Conservation (phyloP, 2,113 vertebrate species). For the Entelurus aequoreus region DNA sequence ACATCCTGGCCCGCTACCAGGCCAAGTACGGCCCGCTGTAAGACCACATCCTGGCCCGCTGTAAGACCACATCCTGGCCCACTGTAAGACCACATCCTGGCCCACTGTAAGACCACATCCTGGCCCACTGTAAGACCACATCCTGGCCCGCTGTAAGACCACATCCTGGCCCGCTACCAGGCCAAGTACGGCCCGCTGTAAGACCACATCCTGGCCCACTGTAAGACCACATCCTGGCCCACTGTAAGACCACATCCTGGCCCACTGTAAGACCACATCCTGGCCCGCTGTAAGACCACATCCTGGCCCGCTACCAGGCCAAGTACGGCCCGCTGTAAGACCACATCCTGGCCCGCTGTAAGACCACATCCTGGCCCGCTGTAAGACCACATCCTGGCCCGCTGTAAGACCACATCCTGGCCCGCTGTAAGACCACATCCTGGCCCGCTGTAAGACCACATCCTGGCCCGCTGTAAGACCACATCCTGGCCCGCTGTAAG, state of each 20-base stretch:
- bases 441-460: slow-evolving; percentile 91
- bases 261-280: slow-evolving; percentile 76
- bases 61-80: no score
- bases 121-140: no score
- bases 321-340: no score
- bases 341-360: slow-evolving; percentile 85
- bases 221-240: slow-evolving; percentile 83
- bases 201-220: slow-evolving; percentile 23
- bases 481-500: no score
- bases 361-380: slow-evolving; percentile 89
- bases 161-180: slow-evolving; percentile 87
- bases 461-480: slow-evolving; percentile 86
- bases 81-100: no score
- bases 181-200: slow-evolving; percentile 93
- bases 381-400: slow-evolving; percentile 67
- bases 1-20: no score
- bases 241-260: slow-evolving; percentile 94
- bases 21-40: not conserved
- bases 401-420: no score
- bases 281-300: no score
- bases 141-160: no score
- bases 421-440: no score
- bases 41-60: slow-evolving; percentile 85
- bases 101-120: slow-evolving; percentile 76
- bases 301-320: no score